These are phyloP conservation scores for Aurelia coerulea DNA, from an alignment of 30 jellyfish, hydroid and myxozoan genomes.

Conservation along the genomic window DNA sequence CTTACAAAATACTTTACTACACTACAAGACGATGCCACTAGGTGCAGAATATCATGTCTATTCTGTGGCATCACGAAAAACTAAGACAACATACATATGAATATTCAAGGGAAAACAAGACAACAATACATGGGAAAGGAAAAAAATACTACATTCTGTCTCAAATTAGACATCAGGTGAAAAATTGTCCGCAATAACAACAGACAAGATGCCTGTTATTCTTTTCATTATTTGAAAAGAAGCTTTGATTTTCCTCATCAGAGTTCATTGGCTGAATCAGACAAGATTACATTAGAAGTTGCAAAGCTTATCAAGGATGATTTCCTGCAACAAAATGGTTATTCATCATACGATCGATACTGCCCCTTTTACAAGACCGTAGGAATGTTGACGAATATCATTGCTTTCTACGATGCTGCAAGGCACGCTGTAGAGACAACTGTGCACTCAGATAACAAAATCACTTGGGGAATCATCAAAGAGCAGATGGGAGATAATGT, in stretches of 20 bases:
- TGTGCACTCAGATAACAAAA: slow-evolving; percentile 90
- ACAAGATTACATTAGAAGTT: slow-evolving; percentile 98
- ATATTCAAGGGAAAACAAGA: too few species aligned
- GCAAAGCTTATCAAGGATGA: slow-evolving; percentile 98
- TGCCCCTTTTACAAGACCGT: slow-evolving; percentile 99
- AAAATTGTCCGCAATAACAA: too few species aligned
- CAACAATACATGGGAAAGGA: too few species aligned
- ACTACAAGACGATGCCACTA: too few species aligned
- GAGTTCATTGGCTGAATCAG: slow-evolving; percentile 99
- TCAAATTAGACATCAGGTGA: too few species aligned
- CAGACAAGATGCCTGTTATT: too few species aligned
- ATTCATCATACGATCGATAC: slow-evolving; percentile 96
- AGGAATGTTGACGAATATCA: slow-evolving; percentile 94
- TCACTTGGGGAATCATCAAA: slow-evolving; percentile 99
- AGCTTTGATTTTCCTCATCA: neutral
- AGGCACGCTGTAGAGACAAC: slow-evolving; percentile 98
- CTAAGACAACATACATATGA: too few species aligned
- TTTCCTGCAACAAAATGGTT: slow-evolving; percentile 99
- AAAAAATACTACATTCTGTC: too few species aligned
- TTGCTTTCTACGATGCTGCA: slow-evolving; percentile 96
- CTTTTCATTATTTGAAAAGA: too few species aligned
- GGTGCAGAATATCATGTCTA: too few species aligned
- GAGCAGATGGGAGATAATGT: slow-evolving; percentile 98
- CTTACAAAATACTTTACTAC: too few species aligned
- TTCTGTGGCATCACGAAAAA: too few species aligned